Conservation (phyloP, 2,113 vertebrate genomes). For the Grantiella picta region DNA sequence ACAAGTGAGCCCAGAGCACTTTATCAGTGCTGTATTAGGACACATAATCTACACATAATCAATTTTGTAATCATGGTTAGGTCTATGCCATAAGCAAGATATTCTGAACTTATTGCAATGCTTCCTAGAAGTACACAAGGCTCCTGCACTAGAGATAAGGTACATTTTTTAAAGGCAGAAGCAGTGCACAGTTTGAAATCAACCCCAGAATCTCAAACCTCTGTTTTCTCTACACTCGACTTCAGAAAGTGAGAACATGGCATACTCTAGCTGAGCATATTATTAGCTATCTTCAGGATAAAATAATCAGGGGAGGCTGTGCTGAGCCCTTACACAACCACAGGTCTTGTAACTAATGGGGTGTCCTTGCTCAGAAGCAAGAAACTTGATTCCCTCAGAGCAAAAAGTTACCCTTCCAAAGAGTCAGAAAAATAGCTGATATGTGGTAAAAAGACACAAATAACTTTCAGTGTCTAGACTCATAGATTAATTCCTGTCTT, state of each 20-base stretch:
- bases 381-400: background rate
- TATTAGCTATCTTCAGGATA: background rate
- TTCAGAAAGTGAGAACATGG: background rate
- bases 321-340: background rate
- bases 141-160: background rate
- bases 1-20: background rate
- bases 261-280: background rate
- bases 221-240: background rate
- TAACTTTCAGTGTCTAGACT: background rate
- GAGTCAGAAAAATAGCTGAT: background rate
- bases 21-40: background rate
- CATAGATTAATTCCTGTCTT: background rate
- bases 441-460: background rate
- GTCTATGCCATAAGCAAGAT: background rate
- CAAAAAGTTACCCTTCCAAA: background rate
- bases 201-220: background rate
- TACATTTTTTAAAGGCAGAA: background rate
- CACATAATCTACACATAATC: background rate
- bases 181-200: background rate
- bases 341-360: background rate
- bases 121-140: background rate
- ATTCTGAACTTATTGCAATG: background rate
- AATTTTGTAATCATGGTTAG: background rate
- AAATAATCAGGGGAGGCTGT: background rate
- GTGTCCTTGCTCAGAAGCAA: background rate